Conservation (phyloP, 2,888 invertebrate genomes). For the Watsonalla cultraria region DNA sequence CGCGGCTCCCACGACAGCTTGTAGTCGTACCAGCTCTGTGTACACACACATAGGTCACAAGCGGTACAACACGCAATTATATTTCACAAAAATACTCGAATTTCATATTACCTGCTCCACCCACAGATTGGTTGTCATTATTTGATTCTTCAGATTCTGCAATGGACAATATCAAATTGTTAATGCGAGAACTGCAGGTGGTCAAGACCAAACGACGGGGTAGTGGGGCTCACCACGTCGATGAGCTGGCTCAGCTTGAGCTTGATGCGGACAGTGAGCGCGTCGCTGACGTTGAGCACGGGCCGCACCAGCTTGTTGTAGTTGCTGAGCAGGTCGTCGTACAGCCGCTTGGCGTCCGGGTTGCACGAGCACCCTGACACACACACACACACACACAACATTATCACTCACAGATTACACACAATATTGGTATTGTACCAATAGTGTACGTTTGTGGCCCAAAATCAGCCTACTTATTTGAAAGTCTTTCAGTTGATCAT, state of each 20-base stretch:
- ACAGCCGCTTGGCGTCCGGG: conserved; percentile 96
- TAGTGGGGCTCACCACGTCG: conserved; percentile 90
- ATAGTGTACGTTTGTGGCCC: too few relatives aligned
- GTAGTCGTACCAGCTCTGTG: conserved; percentile 95
- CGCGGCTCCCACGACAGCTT: conserved; percentile 96
- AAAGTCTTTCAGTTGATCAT: too few relatives aligned
- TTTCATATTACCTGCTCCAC: conserved; percentile 81
- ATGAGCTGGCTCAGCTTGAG: conserved; percentile 97
- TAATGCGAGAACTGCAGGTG: neutral
- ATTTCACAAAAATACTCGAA: neutral
- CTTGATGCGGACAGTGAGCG: conserved; percentile 96
- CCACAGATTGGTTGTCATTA: conserved; percentile 97
- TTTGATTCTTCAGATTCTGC: conserved; percentile 96
- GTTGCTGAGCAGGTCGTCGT: conserved; percentile 96
- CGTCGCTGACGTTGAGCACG: conserved; percentile 96
- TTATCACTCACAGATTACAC: neutral
- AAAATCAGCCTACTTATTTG: too few relatives aligned
- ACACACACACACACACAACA: neutral
- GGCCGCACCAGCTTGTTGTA: conserved; percentile 98
- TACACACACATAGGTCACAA: conserved; percentile 9
- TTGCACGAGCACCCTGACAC: conserved; percentile 90
- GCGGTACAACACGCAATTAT: neutral
- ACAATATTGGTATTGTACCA: too few relatives aligned
- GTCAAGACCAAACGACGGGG: neutral
- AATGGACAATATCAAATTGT: conserved; percentile 50